These are phyloP conservation scores for Sebastes cheni DNA, from an alignment of 2,797 vertebrate genomes.

Conservation along the genomic window DNA sequence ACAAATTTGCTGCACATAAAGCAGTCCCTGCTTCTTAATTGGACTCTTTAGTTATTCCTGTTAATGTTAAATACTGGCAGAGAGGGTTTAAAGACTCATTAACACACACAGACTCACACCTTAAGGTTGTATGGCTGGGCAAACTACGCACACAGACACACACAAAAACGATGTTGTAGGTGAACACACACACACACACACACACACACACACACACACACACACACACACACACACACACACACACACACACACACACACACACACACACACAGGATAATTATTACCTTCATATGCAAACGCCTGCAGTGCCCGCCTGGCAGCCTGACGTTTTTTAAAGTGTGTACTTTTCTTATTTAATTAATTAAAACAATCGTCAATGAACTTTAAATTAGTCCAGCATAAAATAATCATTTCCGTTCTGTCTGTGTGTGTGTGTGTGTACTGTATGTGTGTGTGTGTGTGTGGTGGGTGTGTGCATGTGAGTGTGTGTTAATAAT, in stretches of 20 bases:
- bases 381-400: constrained; percentile 96
- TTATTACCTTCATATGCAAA: constrained; percentile 80
- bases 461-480: constrained; percentile 26
- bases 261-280: constrained; percentile 54
- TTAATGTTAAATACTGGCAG: constrained; percentile 83
- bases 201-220: constrained; percentile 37
- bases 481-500: constrained; percentile 93
- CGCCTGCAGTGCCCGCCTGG: constrained; percentile 56
- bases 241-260: constrained; percentile 36
- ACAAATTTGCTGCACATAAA: constrained; percentile 59
- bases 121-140: constrained; percentile 57
- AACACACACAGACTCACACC: constrained; percentile 62
- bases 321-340: constrained; percentile 72
- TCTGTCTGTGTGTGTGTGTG: constrained; percentile 13
- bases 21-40: constrained; percentile 68
- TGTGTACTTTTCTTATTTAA: constrained; percentile 85
- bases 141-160: constrained; percentile 45
- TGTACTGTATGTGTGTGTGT: constrained; percentile 4
- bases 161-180: constrained; percentile 17
- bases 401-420: constrained; percentile 87
- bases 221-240: too few relatives aligned
- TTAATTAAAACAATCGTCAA: constrained; percentile 87
- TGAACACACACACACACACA: neutral
- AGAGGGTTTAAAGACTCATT: constrained; percentile 81
- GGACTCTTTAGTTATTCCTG: constrained; percentile 82